phyloP scores from a whole-genome alignment of 2,113 vertebrate species.

The Triplophysa dalaica region DNA sequence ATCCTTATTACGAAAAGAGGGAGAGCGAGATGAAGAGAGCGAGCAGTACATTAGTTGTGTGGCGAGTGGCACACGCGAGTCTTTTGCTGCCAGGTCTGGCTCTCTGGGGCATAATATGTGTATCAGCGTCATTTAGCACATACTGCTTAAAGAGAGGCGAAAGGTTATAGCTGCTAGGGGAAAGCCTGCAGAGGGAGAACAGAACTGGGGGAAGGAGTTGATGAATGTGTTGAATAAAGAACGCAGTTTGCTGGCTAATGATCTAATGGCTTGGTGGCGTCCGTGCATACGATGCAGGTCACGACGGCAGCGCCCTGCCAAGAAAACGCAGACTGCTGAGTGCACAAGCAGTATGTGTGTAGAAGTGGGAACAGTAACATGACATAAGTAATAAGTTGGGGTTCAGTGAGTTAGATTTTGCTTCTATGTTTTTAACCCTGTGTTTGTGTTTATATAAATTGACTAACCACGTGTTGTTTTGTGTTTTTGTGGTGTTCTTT shows the following conservation, averaged over 20 bases:
- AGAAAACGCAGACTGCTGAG: conserved; percentile 20
- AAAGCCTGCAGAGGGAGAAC: not conserved
- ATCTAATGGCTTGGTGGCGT: conserved; percentile 28
- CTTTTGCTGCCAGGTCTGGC: conserved; percentile 23
- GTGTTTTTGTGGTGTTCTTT: conserved; percentile 42
- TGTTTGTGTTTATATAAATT: conserved; percentile 23
- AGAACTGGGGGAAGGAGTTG: not conserved
- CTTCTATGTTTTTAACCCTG: no score
- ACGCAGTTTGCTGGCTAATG: conserved; percentile 23
- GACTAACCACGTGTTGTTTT: conserved; percentile 17
- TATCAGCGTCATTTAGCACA: conserved; percentile 50
- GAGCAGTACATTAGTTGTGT: conserved; percentile 9
- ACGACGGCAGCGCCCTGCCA: not conserved
- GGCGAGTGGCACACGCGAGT: conserved; percentile 22
- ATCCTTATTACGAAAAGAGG: conserved; percentile 22
- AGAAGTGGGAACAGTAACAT: not conserved
- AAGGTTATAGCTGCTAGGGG: conserved; percentile 35
- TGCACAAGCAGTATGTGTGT: not conserved
- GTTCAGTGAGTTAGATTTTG: no score
- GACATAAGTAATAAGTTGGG: no score
- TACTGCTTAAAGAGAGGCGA: conserved; percentile 48
- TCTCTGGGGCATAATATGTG: conserved; percentile 40
- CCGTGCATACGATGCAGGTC: not conserved
- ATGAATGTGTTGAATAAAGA: conserved; percentile 41
- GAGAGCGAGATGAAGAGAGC: not conserved